These are phyloP conservation scores for Hydractinia echinata DNA, from an alignment of 30 jellyfish, hydroid and myxozoan species.

Conservation along the genomic window DNA sequence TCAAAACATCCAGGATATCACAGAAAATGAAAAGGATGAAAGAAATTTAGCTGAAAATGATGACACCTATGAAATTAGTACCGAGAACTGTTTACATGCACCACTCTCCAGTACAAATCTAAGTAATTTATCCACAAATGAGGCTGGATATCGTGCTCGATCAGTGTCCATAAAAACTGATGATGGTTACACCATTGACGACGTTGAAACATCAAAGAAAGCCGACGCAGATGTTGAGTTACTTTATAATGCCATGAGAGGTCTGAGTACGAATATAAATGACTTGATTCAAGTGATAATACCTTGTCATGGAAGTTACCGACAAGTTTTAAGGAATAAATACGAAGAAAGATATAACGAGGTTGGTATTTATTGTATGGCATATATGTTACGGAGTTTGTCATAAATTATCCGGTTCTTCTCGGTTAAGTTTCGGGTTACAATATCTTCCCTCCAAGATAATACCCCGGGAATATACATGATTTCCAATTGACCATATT, in stretches of 20 bases:
- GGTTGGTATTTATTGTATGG: constrained; percentile 20
- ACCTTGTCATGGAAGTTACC: constrained; percentile 34
- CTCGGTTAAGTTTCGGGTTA: too few species aligned
- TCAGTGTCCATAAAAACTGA: background rate
- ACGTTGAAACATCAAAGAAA: constrained; percentile 31
- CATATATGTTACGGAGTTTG: too few species aligned
- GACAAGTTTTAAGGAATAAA: constrained; percentile 34
- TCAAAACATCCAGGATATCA: too few species aligned
- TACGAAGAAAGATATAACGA: constrained; percentile 33
- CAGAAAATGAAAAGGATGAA: too few species aligned
- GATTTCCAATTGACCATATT: too few species aligned
- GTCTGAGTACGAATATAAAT: background rate
- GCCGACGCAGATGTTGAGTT: constrained; percentile 16
- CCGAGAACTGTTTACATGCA: background rate
- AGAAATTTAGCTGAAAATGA: too few species aligned
- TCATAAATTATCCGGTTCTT: too few species aligned
- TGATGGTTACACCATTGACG: background rate
- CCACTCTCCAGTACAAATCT: too few species aligned
- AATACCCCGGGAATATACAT: too few species aligned
- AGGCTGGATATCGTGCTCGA: background rate
- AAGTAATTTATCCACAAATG: too few species aligned
- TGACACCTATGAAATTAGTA: too few species aligned
- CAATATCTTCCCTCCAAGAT: too few species aligned
- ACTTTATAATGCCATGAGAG: constrained; percentile 16
- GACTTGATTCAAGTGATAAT: constrained; percentile 33